Conservation (phyloP, 2,797 vertebrate species). For the Thripadectes ignobilis region DNA sequence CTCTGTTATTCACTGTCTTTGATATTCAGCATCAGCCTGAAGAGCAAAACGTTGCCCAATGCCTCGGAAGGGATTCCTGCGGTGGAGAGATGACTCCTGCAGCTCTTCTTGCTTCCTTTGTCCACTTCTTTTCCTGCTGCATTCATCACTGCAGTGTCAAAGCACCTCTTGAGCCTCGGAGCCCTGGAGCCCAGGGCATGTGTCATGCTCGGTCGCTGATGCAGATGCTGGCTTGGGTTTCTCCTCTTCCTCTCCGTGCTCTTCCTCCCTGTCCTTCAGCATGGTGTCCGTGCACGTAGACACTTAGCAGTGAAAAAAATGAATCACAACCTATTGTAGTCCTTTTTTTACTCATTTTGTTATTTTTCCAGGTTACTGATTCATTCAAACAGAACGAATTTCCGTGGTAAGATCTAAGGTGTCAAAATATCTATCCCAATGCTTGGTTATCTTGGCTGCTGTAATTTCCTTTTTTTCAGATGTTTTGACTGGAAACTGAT, state of each 20-base stretch:
- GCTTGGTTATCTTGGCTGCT: slow-evolving; percentile 43
- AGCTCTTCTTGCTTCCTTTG: background rate
- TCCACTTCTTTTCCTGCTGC: background rate
- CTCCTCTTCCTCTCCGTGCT: background rate
- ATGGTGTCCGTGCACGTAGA: background rate
- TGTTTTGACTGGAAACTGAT: slow-evolving; percentile 55
- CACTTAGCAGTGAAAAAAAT: background rate
- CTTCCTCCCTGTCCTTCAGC: background rate
- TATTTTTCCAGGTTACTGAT: slow-evolving; percentile 36
- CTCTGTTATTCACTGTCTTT: background rate
- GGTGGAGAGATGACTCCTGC: background rate
- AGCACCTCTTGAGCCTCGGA: background rate
- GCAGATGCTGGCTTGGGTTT: background rate
- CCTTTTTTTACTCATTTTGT: slow-evolving; percentile 6
- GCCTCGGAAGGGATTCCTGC: background rate
- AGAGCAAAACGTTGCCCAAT: background rate
- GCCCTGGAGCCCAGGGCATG: background rate
- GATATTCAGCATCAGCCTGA: background rate
- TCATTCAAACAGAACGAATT: slow-evolving; percentile 34
- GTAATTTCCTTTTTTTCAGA: slow-evolving; percentile 34
- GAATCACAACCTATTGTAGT: slow-evolving; percentile 54
- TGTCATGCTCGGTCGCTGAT: background rate
- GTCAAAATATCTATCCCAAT: slow-evolving; percentile 4
- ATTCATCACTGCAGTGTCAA: background rate
- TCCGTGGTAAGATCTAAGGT: slow-evolving; percentile 22